phyloP scores from a whole-genome alignment of 2,113 vertebrate species.

The Heterochromis multidens region DNA sequence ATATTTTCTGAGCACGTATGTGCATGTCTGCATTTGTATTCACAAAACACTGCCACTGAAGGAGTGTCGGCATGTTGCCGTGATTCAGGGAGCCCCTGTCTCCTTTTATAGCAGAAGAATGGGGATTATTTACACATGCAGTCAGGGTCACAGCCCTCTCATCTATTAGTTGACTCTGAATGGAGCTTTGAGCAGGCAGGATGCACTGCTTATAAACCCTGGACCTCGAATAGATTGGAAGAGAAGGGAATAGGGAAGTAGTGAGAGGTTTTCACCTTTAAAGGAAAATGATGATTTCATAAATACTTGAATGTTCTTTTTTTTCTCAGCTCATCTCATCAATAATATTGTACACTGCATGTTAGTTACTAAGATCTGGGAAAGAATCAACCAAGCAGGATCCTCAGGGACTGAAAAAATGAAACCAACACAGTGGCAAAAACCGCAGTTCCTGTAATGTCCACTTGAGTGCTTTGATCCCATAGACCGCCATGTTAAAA shows the following conservation, averaged over 20 bases:
- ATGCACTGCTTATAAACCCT: slow-evolving; percentile 19
- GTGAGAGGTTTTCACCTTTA: not conserved
- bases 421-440: not conserved
- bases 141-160: slow-evolving; percentile 62
- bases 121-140: slow-evolving; percentile 82
- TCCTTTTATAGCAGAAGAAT: slow-evolving; percentile 95
- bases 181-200: slow-evolving; percentile 30
- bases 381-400: not conserved
- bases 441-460: not conserved
- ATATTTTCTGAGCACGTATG: not conserved
- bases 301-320: not conserved
- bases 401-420: not conserved
- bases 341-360: not conserved
- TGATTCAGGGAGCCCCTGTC: slow-evolving; percentile 78
- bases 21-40: slow-evolving; percentile 9
- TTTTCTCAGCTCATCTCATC: not conserved
- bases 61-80: slow-evolving; percentile 72
- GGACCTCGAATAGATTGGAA: slow-evolving; percentile 5
- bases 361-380: not conserved
- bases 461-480: not conserved
- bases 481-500: not conserved
- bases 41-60: slow-evolving; percentile 72
- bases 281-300: not conserved
- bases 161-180: slow-evolving; percentile 54
- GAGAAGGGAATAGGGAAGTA: not conserved